Evolutionary conservation across 2,888 invertebrate species (phyloP), one percentile per base, ranked within the genome.

Genomic region (Gandaritis pyraliata): DNA sequence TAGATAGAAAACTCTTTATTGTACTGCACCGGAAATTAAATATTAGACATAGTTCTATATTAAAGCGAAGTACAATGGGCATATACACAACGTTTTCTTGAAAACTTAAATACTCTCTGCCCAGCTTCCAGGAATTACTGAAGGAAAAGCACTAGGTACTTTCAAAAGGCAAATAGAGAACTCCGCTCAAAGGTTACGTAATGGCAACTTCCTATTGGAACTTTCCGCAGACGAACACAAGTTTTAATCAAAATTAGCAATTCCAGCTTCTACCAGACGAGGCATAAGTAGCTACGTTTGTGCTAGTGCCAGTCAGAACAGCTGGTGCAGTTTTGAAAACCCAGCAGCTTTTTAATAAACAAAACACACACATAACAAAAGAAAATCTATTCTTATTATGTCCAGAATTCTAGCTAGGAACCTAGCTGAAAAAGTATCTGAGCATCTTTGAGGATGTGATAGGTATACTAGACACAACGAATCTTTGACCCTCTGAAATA

Each of bases 171-270:
- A 48, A 10, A 33, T 11, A 33, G 33, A 48, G 30, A 33, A 15
- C 11, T 10, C 8, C 7, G 29, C 39, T 18, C 38, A 54, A 50
- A 50, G 18, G 13, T 23, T 60, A 12, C 10, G 55, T 18, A 45
- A n/a, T 8, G 16, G 8, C 23, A 43, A 50, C 50, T 46, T 47
- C 13, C 29, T 23, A 65, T 64, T 47, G 29, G 46, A 65, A 68
- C 68, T 66, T 68, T 58, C 51, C 58, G 49, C 60, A 4, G 2
- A 0, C 46, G 59, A 57, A 33, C 53, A 18, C 51, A 65, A 70
- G 66, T 66, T 70, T 64, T 68, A 68, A 70, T 70, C 62, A 65
- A 61, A 66, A 70, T 70, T 70, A 67, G 66, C 68, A 70, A 70
- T 64, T 70, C 66, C 16, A 46, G 46, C 56, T 53, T 52, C 36